Percentiles rank a stretch among this genome's conserved stretches.
phyloP scores from a whole-genome alignment of 2,888 invertebrate genomes.

The Hirtodrosophila confusa region DNA sequence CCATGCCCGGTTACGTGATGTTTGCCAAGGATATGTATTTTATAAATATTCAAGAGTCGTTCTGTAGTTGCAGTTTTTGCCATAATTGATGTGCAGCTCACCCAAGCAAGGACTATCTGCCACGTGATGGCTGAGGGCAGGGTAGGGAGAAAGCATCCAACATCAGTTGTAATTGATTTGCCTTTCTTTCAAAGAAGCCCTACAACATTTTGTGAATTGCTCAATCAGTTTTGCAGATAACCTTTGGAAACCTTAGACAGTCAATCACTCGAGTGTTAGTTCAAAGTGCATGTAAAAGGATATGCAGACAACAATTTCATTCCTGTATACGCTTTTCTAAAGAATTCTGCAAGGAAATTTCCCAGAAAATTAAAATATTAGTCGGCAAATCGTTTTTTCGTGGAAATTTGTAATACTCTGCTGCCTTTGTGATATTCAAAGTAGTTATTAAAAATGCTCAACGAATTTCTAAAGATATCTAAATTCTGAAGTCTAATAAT shows the following conservation, averaged over 20 bases:
- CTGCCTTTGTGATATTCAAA: too few relatives aligned
- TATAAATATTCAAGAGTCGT: slow-evolving; percentile 62
- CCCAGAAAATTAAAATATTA: too few relatives aligned
- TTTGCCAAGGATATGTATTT: slow-evolving; percentile 28
- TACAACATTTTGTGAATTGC: slow-evolving; percentile 7
- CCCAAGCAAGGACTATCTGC: neutral
- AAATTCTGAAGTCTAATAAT: too few relatives aligned
- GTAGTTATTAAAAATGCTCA: too few relatives aligned
- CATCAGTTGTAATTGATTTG: slow-evolving; percentile 23
- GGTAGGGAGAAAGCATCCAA: neutral
- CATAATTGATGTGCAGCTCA: slow-evolving; percentile 50
- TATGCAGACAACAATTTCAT: slow-evolving; percentile 23
- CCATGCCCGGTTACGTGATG: slow-evolving; percentile 54
- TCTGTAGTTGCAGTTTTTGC: slow-evolving; percentile 15
- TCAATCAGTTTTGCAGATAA: slow-evolving; percentile 23
- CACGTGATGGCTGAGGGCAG: slow-evolving; percentile 5
- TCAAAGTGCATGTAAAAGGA: slow-evolving; percentile 3
- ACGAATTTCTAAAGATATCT: too few relatives aligned
- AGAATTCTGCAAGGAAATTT: neutral
- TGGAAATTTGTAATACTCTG: too few relatives aligned
- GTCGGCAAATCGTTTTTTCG: too few relatives aligned
- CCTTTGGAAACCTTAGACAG: slow-evolving; percentile 27
- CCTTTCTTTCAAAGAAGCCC: slow-evolving; percentile 6
- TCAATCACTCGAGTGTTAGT: slow-evolving; percentile 58
- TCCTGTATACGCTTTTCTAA: neutral